Evolutionary conservation across 2,888 invertebrate genomes (phyloP).

Genomic region (Oscheius sp.): DNA sequence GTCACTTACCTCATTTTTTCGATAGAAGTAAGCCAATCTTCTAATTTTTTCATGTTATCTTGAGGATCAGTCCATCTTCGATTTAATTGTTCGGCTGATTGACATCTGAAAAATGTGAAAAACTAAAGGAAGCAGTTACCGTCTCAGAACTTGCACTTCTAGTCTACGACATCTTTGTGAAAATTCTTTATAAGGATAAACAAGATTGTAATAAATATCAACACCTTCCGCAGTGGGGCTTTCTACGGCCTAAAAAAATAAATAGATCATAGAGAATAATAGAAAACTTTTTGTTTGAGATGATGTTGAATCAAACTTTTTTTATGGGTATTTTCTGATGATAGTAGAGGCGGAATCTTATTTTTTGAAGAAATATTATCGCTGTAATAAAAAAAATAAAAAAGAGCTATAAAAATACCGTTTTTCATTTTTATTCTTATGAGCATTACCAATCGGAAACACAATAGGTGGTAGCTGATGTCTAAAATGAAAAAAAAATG

Average conservation of each 20-base stretch:
- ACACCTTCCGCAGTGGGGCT: not conserved
- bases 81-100: conserved; percentile 2
- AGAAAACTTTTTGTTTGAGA: not conserved
- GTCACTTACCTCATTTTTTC: not conserved
- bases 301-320: too few species aligned
- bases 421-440: too few species aligned
- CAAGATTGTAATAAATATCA: not conserved
- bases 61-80: not conserved
- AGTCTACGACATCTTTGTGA: not conserved
- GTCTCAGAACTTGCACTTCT: not conserved
- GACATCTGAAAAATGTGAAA: not conserved
- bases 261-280: not conserved
- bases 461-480: too few species aligned
- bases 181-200: not conserved
- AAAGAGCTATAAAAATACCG: too few species aligned
- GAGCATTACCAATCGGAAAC: too few species aligned
- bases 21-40: not conserved
- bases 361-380: too few species aligned
- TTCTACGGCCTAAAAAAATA: not conserved
- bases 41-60: not conserved
- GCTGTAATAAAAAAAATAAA: too few species aligned
- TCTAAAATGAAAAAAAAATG: too few species aligned
- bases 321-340: too few species aligned
- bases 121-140: not conserved
- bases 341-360: too few species aligned